Evolutionary conservation across 2,888 invertebrate species (phyloP).

Genomic region (Alitta virens): DNA sequence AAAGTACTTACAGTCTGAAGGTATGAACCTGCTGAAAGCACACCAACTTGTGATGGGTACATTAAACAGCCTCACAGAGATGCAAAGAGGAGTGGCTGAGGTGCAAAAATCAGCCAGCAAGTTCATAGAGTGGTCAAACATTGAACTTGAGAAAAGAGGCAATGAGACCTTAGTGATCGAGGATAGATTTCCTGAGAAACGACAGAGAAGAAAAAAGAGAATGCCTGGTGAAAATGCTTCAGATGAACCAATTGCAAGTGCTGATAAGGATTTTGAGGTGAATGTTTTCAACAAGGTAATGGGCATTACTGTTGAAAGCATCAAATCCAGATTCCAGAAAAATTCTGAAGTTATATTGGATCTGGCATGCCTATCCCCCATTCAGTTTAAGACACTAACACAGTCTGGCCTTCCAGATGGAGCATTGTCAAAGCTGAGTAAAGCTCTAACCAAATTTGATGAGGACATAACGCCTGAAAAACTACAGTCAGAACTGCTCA

Average conservation of each 20-base stretch:
- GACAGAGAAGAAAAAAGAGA: not conserved
- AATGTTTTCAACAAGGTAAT: not conserved
- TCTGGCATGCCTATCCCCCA: not conserved
- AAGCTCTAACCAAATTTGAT: not conserved
- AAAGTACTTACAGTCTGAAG: not conserved
- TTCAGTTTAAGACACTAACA: not conserved
- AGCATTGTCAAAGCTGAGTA: not conserved
- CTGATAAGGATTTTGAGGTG: not conserved
- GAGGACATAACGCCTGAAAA: not conserved
- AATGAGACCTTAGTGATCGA: not conserved
- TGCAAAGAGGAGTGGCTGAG: not conserved
- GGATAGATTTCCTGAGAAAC: not conserved
- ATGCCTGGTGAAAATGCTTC: conserved; percentile 2
- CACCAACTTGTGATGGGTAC: not conserved
- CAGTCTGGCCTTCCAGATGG: conserved; percentile 1
- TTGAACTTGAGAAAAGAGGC: not conserved
- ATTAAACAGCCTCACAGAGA: not conserved
- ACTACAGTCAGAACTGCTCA: too few relatives aligned
- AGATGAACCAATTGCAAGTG: not conserved
- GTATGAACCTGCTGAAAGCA: not conserved
- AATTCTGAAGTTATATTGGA: conserved; percentile 1
- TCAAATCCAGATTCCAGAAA: not conserved
- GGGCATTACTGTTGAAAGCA: not conserved
- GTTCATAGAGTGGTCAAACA: not conserved
- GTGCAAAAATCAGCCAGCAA: not conserved